A percentile compares a stretch with the other conserved stretches of the same genome.
Conservation (phyloP, 1,140 invertebrate species). For the Teleopsis dalmanni region DNA sequence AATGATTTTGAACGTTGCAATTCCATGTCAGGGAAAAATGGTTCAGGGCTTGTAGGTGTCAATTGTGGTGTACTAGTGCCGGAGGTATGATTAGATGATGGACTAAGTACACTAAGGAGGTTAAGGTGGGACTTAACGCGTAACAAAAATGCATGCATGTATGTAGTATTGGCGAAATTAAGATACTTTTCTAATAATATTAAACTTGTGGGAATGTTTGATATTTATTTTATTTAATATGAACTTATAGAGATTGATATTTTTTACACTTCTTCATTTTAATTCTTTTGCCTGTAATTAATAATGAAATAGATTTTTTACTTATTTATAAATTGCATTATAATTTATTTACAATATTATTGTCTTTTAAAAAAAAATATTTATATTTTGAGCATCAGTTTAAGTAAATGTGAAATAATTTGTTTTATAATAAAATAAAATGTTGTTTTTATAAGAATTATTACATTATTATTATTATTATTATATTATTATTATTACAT, state of each 20-base stretch:
- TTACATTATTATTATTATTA: background rate
- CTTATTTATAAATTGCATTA: background rate
- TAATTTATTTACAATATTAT: background rate
- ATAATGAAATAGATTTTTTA: background rate
- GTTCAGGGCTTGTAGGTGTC: background rate
- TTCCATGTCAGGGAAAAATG: slow-evolving; percentile 7
- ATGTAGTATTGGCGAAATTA: background rate
- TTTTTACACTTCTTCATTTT: background rate
- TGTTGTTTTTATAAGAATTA: background rate
- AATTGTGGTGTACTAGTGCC: background rate
- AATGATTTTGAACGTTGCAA: slow-evolving; percentile 15
- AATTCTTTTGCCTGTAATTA: background rate
- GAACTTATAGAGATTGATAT: background rate
- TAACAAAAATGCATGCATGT: slow-evolving; percentile 10
- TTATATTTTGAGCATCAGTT: background rate
- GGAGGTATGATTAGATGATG: background rate
- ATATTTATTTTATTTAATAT: background rate
- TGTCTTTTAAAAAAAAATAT: background rate
- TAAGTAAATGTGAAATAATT: background rate
- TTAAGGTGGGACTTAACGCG: slow-evolving; percentile 12
- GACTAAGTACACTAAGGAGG: slow-evolving; percentile 10
- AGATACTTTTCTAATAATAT: background rate
- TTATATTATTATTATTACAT: background rate
- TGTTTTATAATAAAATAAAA: background rate
- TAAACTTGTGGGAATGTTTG: background rate